These are phyloP conservation scores for Eristalis arbustorum DNA, from an alignment of 2,888 invertebrate species.

Conservation along the genomic window DNA sequence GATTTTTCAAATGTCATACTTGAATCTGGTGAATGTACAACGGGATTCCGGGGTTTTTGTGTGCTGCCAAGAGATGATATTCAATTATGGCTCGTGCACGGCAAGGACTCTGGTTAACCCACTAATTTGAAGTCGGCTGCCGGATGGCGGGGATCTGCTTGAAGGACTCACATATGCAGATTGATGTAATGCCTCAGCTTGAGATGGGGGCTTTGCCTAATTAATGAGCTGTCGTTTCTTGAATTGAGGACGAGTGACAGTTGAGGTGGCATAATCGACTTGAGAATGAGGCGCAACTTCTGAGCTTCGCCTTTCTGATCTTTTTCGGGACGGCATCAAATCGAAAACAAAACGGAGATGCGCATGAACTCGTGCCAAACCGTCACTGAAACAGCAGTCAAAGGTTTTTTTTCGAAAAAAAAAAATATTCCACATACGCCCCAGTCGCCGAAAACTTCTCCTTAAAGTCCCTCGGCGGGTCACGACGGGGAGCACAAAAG, in stretches of 20 bases:
- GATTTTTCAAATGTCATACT: neutral
- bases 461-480: neutral
- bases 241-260: neutral
- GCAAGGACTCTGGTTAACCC: neutral
- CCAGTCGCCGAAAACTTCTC: neutral
- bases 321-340: no score
- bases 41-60: neutral
- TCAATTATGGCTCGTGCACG: neutral
- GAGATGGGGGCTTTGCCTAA: neutral
- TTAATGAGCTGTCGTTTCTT: neutral
- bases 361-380: no score
- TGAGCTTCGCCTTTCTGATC: no score
- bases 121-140: neutral
- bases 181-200: neutral
- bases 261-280: no score
- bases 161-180: neutral
- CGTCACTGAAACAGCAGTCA: neutral
- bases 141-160: neutral
- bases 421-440: neutral
- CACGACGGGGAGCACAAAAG: neutral
- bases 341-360: no score
- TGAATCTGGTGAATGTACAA: neutral
- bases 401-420: neutral
- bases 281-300: neutral
- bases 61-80: neutral